Conservation (phyloP, 2,113 vertebrate genomes). For the Sminthopsis crassicaudata region DNA sequence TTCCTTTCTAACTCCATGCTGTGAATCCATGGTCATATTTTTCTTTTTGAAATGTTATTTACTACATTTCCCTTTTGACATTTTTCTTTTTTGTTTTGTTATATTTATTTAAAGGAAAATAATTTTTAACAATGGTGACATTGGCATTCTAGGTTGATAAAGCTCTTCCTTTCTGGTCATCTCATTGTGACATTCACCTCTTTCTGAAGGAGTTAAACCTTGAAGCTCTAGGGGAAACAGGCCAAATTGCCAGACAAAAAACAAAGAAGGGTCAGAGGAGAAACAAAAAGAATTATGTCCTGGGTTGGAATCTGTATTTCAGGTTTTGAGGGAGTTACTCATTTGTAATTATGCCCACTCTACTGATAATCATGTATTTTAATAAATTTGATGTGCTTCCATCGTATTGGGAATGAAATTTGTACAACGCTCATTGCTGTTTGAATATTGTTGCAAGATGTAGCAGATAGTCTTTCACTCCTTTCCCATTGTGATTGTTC, state of each 20-base stretch:
- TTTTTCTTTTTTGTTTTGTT: neutral
- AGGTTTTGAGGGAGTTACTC: constrained; percentile 44
- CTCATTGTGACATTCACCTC: neutral
- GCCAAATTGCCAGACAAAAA: constrained; percentile 59
- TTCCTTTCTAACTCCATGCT: neutral
- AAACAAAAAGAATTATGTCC: constrained; percentile 45
- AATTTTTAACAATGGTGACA: neutral
- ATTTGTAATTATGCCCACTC: constrained; percentile 48
- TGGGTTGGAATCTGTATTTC: constrained; percentile 52
- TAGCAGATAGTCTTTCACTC: neutral
- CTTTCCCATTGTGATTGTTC: neutral
- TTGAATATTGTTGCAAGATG: neutral
- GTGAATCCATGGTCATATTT: neutral
- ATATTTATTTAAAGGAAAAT: neutral
- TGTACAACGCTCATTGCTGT: neutral
- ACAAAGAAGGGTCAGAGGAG: constrained; percentile 40
- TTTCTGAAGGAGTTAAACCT: neutral
- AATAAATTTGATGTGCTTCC: constrained; percentile 35
- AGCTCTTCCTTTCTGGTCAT: neutral
- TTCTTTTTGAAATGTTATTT: neutral
- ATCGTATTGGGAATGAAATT: constrained; percentile 13
- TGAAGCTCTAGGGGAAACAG: constrained; percentile 21
- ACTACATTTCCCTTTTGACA: neutral
- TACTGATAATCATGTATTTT: constrained; percentile 37
- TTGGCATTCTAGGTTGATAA: neutral